These are phyloP conservation scores for Pseudorasbora parva DNA, from an alignment of 2,113 vertebrate species.

Conservation along the genomic window DNA sequence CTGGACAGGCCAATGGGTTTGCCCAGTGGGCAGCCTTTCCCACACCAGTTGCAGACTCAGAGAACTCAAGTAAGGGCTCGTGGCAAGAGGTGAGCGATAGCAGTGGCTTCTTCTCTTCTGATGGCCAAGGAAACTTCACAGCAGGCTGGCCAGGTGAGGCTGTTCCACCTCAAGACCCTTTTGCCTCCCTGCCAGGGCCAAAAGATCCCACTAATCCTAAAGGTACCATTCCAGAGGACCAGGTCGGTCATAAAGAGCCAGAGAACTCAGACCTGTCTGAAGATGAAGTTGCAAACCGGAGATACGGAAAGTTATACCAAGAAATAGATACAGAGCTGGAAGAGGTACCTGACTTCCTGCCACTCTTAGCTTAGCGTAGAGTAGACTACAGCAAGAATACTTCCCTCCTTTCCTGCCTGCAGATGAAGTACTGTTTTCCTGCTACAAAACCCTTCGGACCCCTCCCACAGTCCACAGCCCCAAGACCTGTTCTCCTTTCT, in stretches of 20 bases:
- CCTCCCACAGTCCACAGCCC: constrained; percentile 53
- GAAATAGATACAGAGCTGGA: constrained; percentile 91
- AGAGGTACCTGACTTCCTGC: constrained; percentile 85
- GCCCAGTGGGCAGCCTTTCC: constrained; percentile 72
- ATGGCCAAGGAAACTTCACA: constrained; percentile 64
- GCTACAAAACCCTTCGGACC: constrained; percentile 41
- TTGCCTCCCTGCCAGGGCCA: constrained; percentile 38
- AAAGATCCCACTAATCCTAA: constrained; percentile 69
- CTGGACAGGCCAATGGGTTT: constrained; percentile 69
- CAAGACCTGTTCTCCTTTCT: constrained; percentile 54
- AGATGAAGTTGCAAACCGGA: constrained; percentile 95
- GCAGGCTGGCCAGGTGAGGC: constrained; percentile 63
- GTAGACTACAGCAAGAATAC: constrained; percentile 71
- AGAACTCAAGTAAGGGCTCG: constrained; percentile 60
- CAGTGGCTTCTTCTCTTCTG: constrained; percentile 65
- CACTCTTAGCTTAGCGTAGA: constrained; percentile 81
- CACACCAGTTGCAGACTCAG: constrained; percentile 58
- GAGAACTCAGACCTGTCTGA: constrained; percentile 95
- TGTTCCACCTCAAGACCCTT: constrained; percentile 60
- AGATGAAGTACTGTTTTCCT: constrained; percentile 66
- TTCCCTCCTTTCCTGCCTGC: constrained; percentile 66
- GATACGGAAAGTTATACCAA: constrained; percentile 93
- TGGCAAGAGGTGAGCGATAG: constrained; percentile 73
- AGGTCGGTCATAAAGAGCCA: constrained; percentile 83
- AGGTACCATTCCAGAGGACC: constrained; percentile 73